These are phyloP conservation scores for Psittacula cyanocephala DNA, from an alignment of 2,113 vertebrate species.

Conservation along the genomic window DNA sequence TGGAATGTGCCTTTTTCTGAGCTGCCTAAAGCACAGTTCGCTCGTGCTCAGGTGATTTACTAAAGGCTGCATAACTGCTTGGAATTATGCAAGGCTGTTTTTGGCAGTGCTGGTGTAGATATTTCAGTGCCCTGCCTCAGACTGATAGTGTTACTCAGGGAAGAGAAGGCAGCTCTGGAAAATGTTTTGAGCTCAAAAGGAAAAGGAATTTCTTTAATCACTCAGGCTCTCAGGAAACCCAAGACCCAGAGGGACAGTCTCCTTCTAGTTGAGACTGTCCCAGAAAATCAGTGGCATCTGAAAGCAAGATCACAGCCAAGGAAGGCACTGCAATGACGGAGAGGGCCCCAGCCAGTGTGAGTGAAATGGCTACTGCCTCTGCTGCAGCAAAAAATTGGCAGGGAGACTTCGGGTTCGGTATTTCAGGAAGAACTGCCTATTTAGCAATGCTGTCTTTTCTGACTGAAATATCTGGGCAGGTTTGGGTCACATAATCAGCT, in stretches of 20 bases:
- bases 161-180: conserved; percentile 48
- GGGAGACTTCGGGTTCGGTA: neutral
- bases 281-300: conserved; percentile 70
- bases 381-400: neutral
- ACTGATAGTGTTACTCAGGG: conserved; percentile 39
- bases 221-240: conserved; percentile 68
- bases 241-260: conserved; percentile 61
- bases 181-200: conserved; percentile 56
- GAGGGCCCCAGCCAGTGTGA: neutral
- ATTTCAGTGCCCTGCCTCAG: conserved; percentile 55
- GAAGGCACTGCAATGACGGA: neutral
- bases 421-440: neutral
- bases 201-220: conserved; percentile 75
- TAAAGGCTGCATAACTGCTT: conserved; percentile 38
- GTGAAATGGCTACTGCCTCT: neutral
- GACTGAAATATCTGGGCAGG: neutral
- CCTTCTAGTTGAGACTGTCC: conserved; percentile 61
- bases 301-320: conserved; percentile 61
- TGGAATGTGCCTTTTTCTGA: conserved; percentile 28
- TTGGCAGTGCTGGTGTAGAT: conserved; percentile 44
- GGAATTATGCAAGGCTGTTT: conserved; percentile 58
- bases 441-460: neutral
- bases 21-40: conserved; percentile 10
- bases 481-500: neutral
- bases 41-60: conserved; percentile 53